A percentile compares a stretch with the other conserved stretches of the same genome.
phyloP scores from a whole-genome alignment of 2,113 vertebrate genomes.

The Mesoclemmys tuberculata region DNA sequence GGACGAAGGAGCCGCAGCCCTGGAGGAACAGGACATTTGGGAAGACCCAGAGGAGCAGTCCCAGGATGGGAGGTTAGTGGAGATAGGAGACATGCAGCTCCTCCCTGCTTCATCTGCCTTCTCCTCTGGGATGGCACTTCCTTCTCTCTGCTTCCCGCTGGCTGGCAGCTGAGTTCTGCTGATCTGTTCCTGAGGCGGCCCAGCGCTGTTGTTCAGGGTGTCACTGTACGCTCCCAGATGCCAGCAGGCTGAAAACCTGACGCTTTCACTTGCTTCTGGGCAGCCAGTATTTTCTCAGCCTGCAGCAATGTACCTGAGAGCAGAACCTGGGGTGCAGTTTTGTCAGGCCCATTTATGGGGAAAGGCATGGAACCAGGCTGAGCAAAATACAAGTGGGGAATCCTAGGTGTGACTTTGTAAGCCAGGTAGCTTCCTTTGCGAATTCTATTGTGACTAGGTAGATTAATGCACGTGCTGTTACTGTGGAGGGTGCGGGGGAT shows the following conservation, averaged over 20 bases:
- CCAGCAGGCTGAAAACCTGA: neutral
- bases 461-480: neutral
- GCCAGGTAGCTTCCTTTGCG: neutral
- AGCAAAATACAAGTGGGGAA: rapidly evolving
- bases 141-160: neutral
- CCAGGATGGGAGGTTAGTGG: no score
- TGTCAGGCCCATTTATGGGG: rapidly evolving
- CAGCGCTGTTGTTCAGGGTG: neutral
- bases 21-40: neutral
- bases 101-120: neutral
- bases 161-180: neutral
- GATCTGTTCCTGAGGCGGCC: rapidly evolving
- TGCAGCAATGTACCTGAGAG: neutral
- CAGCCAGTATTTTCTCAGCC: neutral
- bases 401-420: neutral
- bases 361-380: neutral
- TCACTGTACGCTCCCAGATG: neutral
- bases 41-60: neutral
- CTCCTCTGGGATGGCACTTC: neutral
- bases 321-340: neutral
- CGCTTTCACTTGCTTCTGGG: neutral
- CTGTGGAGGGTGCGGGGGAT: neutral
- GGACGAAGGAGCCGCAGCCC: neutral
- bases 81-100: neutral
- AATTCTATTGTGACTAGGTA: neutral